Base-by-base conservation (phyloP, 2,888 invertebrate genomes). In the Tubiluchus corallicola region DNA sequence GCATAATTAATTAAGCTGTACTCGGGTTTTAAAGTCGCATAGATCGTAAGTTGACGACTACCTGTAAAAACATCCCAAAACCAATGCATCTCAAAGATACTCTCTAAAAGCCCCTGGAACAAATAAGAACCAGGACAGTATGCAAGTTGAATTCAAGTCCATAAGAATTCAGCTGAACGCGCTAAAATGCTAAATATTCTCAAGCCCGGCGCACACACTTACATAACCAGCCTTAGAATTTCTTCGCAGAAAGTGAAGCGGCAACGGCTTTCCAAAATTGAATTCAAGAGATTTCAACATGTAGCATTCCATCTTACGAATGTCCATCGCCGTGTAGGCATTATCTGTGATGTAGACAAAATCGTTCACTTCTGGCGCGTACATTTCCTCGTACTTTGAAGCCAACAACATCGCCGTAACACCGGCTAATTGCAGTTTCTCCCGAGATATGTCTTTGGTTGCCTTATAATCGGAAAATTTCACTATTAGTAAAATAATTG, bases 351-450 rank as follows among this genome's bases (percentile, higher is more conserved):
- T 80, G 60, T 79, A 85, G 13, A 83, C 79, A 67, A 90, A 90
- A 65, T 96, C 94, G 3, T 67, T 69, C 17, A 88, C 72, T 39
- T 82, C 81, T 0, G 92, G 88, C 1, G 81, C 74, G 57, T 79
- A 85, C 57, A 88, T 79, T 68, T 96, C 96, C 66, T 96, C 94
- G 57, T 85, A 92, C 64, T 96, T 96, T 57, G 80, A 75, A 1
- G 94, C 90, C 44, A 92, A 74, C 55, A 85, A 78, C 71, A 94
- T 74, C 0, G 87, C 79, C 0, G 87, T 77, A 1, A 84, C 78
- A 2, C 90, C 92, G 9, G 90, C 81, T 50, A 92, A 68, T 60
- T 94, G 92, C 47, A 92, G 69, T 53, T 76, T 73, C 50, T 74
- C 75, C 50, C 76, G 73, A 43, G 72, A 70, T 20, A 82, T 73